Percentiles rank a stretch among this genome's conserved stretches.
Conservation (phyloP, 2,888 invertebrate genomes). For the Hesperia comma region DNA sequence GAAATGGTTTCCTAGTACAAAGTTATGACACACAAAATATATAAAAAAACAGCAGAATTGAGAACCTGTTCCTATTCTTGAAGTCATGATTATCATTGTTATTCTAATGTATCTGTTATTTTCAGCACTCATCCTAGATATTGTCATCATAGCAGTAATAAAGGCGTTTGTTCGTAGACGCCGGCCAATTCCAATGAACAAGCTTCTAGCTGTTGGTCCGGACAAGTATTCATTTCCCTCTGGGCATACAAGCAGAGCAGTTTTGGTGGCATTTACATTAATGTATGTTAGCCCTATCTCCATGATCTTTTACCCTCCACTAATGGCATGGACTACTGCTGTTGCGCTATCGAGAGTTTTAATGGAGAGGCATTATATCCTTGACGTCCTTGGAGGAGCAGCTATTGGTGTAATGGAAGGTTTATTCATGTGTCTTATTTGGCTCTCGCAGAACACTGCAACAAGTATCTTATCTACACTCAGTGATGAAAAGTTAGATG, state of each 20-base stretch:
- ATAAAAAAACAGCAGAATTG: too few species aligned
- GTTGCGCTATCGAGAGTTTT: conserved; percentile 92
- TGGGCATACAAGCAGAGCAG: conserved; percentile 94
- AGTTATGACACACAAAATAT: too few species aligned
- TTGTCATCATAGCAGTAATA: conserved; percentile 88
- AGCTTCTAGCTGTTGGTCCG: conserved; percentile 89
- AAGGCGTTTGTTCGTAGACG: conserved; percentile 91
- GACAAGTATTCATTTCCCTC: conserved; percentile 97
- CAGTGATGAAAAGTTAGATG: conserved; percentile 87
- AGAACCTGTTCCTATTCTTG: neutral
- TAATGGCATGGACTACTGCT: conserved; percentile 89
- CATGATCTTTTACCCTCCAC: conserved; percentile 83
- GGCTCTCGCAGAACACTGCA: conserved; percentile 87
- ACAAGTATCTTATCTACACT: conserved; percentile 84
- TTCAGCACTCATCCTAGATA: conserved; percentile 92
- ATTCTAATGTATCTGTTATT: conserved; percentile 48
- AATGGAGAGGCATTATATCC: conserved; percentile 92
- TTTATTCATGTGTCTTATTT: conserved; percentile 85
- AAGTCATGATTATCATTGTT: too few species aligned
- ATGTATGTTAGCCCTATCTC: conserved; percentile 86
- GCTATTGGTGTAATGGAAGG: conserved; percentile 89
- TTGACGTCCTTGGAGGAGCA: conserved; percentile 92
- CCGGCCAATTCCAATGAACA: conserved; percentile 88
- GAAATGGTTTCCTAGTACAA: too few species aligned
- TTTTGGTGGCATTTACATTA: conserved; percentile 90